Conservation (phyloP, 2,888 invertebrate species). For the Cyrtodaria siliqua region DNA sequence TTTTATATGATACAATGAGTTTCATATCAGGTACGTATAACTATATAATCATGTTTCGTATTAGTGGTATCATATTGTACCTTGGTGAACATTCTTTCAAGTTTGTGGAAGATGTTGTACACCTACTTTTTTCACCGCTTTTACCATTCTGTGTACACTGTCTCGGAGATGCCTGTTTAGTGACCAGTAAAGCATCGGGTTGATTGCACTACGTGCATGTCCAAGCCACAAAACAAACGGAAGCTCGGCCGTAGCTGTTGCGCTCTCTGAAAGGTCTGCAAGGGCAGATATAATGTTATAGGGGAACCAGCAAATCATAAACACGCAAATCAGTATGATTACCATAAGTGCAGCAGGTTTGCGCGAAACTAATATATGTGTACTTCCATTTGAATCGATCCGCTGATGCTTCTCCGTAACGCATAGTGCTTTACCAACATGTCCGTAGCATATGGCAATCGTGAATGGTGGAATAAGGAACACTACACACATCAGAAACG, state of each 20-base stretch:
- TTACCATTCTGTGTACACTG: constrained; percentile 65
- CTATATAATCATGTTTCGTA: too few relatives aligned
- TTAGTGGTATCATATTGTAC: too few relatives aligned
- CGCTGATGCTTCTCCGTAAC: constrained; percentile 84
- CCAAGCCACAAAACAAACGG: constrained; percentile 89
- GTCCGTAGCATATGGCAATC: constrained; percentile 90
- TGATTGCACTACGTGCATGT: constrained; percentile 93
- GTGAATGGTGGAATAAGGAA: constrained; percentile 86
- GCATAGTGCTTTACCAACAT: constrained; percentile 88
- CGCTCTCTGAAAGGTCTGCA: too few relatives aligned
- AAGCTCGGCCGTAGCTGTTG: constrained; percentile 85
- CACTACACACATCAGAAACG: constrained; percentile 81
- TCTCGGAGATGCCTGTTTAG: constrained; percentile 87
- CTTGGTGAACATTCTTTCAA: constrained; percentile 44
- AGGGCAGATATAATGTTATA: too few relatives aligned
- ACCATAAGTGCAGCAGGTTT: constrained; percentile 92
- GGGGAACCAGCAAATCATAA: too few relatives aligned
- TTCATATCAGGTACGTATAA: too few relatives aligned
- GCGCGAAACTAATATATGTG: constrained; percentile 89
- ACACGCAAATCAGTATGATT: too few relatives aligned
- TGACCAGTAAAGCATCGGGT: constrained; percentile 93
- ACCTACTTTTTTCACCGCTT: too few relatives aligned
- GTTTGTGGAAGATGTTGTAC: constrained; percentile 41
- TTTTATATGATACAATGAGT: too few relatives aligned
- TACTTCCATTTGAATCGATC: too few relatives aligned